These are phyloP conservation scores for Sebastes schlegelii DNA, from an alignment of 2,113 vertebrate genomes.

Conservation along the genomic window DNA sequence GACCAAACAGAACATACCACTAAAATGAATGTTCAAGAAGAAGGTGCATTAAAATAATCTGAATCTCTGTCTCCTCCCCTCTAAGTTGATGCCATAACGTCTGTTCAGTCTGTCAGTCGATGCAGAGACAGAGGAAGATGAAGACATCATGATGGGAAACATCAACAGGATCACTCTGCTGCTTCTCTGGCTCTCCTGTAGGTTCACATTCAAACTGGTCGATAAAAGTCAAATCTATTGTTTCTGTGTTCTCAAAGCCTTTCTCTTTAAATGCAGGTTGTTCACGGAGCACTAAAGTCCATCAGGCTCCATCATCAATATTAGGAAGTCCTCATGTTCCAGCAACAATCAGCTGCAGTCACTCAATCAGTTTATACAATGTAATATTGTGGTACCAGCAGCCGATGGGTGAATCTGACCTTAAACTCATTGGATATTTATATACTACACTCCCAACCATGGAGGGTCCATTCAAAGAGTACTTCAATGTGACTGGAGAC, in stretches of 20 bases:
- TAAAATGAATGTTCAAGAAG: not conserved
- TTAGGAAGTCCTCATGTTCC: not conserved
- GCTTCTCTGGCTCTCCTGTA: conserved; percentile 53
- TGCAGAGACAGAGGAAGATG: conserved; percentile 5
- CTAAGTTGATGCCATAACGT: fast-evolving
- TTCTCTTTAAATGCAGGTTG: conserved; percentile 44
- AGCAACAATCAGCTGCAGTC: conserved; percentile 44
- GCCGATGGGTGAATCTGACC: not conserved
- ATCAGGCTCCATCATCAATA: conserved; percentile 59
- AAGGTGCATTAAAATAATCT: not conserved
- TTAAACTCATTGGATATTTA: conserved; percentile 10
- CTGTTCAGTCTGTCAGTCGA: conserved; percentile 18
- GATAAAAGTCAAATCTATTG: not conserved
- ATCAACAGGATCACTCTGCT: conserved; percentile 13
- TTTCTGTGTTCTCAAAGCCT: not conserved
- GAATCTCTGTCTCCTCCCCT: conserved; percentile 38
- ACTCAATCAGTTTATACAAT: not conserved
- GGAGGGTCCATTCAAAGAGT: not conserved
- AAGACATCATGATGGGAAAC: conserved; percentile 32
- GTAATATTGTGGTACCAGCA: conserved; percentile 51
- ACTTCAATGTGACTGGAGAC: conserved; percentile 39
- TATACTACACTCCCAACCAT: fast-evolving
- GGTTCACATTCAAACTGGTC: not conserved
- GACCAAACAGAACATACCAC: not conserved
- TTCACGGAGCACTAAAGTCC: conserved; percentile 31